Evolutionary conservation across 2,888 invertebrate genomes (phyloP), one percentile per base, ranked within the genome.

Genomic region (Phyllotreta cruciferae): DNA sequence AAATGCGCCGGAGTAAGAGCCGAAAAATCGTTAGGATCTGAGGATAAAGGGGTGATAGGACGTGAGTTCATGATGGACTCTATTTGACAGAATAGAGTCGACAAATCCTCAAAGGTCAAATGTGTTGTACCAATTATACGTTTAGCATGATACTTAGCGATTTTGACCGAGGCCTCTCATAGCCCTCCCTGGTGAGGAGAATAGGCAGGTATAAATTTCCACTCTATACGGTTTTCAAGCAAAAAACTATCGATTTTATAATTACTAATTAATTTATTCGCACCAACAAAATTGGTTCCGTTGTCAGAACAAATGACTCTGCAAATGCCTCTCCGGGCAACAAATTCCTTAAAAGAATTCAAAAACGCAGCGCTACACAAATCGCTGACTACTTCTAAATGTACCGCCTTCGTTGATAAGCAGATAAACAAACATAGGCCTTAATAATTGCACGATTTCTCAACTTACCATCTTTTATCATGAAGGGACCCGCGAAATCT

Each of bases 271-370:
- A n/a, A n/a, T n/a, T 56, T 56, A 8, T 37, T 34, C 9, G 58
- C 54, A 1, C 58, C 63, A 3, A 54, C 13, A 47, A 42, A 63
- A 53, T 56, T 53, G 6, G 36, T 24, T 1, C 63, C 54, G 41
- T 63, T 63, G 24, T 63, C 62, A 1, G 52, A 50, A 44, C 62
- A 61, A 5, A 67, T 42, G n/a, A 54, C 42, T 4, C 24, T n/a
- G 35, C 60, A 60, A 10, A 61, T 56, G 11, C 62, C 62, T 50
- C 60, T 45, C 42, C 64, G 54, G 44, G 58, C 6, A 42, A 57
- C 47, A 50, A 68, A 66, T 49, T 62, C 41, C 10, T 45, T 45
- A 11, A 63, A 11, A n/a, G 39, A 11, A 6, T 52, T 53, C 10
- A 57, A 37, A 53, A 63, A 63, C 2, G 35, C 35, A 38, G 52